Evolutionary conservation across 2,888 invertebrate species (phyloP), one percentile per base, ranked within the genome.

Genomic region (Dryocosmus kuriphilus): DNA sequence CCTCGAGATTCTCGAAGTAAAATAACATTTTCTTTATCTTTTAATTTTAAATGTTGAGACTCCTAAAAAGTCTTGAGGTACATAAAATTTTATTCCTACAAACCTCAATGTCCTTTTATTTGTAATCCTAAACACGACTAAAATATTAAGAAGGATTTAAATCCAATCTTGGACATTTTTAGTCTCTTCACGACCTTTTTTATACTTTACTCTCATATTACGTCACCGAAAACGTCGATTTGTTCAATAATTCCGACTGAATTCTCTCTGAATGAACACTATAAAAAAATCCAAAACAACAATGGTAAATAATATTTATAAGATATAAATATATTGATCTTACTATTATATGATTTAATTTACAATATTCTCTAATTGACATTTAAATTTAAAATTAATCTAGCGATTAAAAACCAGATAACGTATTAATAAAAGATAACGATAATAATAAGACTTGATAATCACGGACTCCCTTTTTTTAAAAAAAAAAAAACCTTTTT

Each of bases 401-500:
- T 19, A 16, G 16, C 16, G 41, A 46, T 9, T 22, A 8, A 22
- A n/a, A 55, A 22, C 22, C 8, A 22, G 22, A 55, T 22, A 55
- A 22, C 14, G 4, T 60, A 16, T 14, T 4, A 14, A 63, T 63
- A 63, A 51, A 51, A 51, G 8, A 51, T 71, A 27, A 71, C 2
- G 51, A 22, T n/a, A 30, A 22, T 30, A 32, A n/a, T 51, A 71
- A 8, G 51, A 46, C 30, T 30, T 51, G n/a, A 51, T 30, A 51
- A 71, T 30, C 51, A 71, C n/a, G 14, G 11, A 27, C 27, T 9
- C n/a, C 2, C 5, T 71, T 27, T 30, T 71, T 71, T 19, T 22
- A 14, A 55, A 51, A 71, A n/a, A 71, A 30, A 55, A 71, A 71
- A 6, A 71, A 51, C 51, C 71, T 71, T 71, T 71, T 71, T 71